Evolutionary conservation across 2,113 vertebrate species (phyloP).

Genomic region (Entomyzon cyanotis): DNA sequence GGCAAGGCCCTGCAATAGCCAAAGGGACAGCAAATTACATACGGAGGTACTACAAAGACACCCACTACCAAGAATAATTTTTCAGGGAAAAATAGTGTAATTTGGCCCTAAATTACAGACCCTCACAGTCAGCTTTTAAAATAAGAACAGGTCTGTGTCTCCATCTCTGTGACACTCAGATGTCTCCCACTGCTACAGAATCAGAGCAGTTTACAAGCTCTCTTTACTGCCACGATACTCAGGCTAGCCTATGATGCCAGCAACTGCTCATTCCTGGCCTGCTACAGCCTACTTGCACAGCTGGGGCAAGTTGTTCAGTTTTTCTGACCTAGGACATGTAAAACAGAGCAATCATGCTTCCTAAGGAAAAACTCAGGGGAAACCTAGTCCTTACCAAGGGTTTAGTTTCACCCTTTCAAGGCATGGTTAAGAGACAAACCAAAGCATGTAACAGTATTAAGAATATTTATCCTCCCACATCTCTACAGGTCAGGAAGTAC

Average conservation of each 20-base stretch:
- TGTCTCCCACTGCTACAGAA: background rate
- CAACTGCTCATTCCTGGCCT: background rate
- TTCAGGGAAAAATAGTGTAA: background rate
- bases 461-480: background rate
- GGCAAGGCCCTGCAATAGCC: constrained; percentile 77
- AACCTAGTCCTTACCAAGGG: background rate
- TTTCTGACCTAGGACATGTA: background rate
- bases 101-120: background rate
- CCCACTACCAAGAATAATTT: background rate
- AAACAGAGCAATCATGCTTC: background rate
- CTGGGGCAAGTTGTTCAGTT: background rate
- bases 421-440: background rate
- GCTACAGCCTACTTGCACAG: background rate
- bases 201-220: background rate
- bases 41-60: background rate
- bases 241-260: background rate
- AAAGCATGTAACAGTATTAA: background rate
- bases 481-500: background rate
- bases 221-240: background rate
- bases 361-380: background rate
- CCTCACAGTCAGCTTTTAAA: background rate
- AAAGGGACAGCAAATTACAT: background rate
- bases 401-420: background rate
- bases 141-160: background rate
- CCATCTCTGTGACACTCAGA: background rate